These are phyloP conservation scores for Dissostichus mawsoni DNA, from an alignment of 2,113 vertebrate genomes.

Conservation along the genomic window DNA sequence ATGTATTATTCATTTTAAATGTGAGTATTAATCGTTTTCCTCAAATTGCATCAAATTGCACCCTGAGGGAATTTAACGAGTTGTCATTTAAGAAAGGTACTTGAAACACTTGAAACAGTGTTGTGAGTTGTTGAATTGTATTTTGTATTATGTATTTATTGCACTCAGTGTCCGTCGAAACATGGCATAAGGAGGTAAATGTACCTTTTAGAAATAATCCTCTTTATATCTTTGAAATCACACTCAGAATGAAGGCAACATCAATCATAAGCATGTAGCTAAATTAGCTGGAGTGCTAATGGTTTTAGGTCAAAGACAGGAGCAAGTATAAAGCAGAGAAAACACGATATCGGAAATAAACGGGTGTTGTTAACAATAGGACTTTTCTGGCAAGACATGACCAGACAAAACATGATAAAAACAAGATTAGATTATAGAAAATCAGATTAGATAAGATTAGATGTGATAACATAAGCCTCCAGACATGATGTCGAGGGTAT, in stretches of 20 bases:
- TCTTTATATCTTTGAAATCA: background rate
- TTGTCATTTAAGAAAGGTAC: background rate
- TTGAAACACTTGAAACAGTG: background rate
- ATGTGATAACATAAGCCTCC: conserved; percentile 20
- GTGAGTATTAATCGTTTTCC: conserved; percentile 8
- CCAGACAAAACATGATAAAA: conserved; percentile 3
- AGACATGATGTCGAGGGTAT: background rate
- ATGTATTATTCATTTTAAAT: background rate
- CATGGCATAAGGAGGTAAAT: background rate
- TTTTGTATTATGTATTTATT: background rate
- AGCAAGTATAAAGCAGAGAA: background rate
- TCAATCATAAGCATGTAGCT: background rate
- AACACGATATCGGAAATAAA: background rate
- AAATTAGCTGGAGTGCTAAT: background rate
- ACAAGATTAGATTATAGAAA: conserved; percentile 30
- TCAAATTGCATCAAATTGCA: conserved; percentile 9
- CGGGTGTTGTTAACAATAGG: conserved; percentile 23
- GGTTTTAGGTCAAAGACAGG: background rate
- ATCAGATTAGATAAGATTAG: conserved; percentile 37
- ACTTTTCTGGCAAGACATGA: conserved; percentile 1
- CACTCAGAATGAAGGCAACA: background rate
- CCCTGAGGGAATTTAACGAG: conserved; percentile 11
- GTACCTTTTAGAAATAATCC: background rate
- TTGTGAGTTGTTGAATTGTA: no score
- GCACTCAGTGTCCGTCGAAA: background rate